Evolutionary conservation across 2,113 vertebrate genomes (phyloP), one percentile per base, ranked within the genome.

Genomic region (Aptenodytes patagonicus): DNA sequence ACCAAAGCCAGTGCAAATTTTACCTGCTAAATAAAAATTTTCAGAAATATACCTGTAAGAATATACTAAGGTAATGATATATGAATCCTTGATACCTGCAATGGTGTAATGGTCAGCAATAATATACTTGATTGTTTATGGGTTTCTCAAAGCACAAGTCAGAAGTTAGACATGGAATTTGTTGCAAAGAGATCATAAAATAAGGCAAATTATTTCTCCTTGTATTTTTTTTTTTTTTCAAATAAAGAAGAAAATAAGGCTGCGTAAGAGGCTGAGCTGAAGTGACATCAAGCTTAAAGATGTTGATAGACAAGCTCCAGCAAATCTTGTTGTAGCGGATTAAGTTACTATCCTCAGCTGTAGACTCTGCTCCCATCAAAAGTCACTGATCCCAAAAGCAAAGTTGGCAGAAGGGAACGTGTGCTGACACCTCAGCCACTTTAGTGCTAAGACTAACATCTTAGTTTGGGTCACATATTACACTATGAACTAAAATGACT

Each of bases 261-360:
- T 88, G 29, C 15, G 12, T 79, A 87, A 65, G 25, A 95, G 14
- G n/a, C 40, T 83, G 62, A 93, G 60, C 62, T 80, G 51, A 77
- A 61, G 24, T n/a, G 62, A 90, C 36, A 76, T 42, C 21, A 80
- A 93, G 87, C 82, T 93, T 95, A 58, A 95, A 77, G 36, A 93
- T n/a, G 66, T 61, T 83, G 58, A 70, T 21, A 90, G 70, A 93
- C 21, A 83, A 93, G 90, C 91, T 93, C 73, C 65, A 95, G 87
- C 36, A 96, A 97, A 97, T 97, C 96, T 93, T 90, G 57, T 93
- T 96, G 82, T 42, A 92, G 78, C 75, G 93, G 96, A 96, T 97
- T 96, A 97, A 93, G 84, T 92, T 97, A 77, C 96, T 96, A 94
- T 96, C 95, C 90, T 95, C 84, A 80, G 93, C 93, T 77, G 31